These are phyloP conservation scores for Chloroceryle aenea DNA, from an alignment of 2,113 vertebrate genomes.

Conservation along the genomic window DNA sequence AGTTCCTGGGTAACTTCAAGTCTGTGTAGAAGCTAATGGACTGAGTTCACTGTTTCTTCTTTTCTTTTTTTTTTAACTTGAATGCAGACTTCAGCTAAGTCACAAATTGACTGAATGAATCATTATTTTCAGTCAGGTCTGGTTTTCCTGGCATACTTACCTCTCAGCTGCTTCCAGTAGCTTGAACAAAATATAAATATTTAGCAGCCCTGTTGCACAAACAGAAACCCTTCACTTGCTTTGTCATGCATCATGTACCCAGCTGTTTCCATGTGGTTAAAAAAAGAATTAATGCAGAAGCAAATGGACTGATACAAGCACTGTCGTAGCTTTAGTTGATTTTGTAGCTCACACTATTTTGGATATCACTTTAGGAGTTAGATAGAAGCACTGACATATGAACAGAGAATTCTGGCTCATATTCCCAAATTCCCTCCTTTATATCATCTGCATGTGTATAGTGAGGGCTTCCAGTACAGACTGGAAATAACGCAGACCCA, in stretches of 20 bases:
- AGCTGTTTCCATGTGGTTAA: not conserved
- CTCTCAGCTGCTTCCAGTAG: not conserved
- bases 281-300: not conserved
- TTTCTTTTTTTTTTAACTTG: not conserved
- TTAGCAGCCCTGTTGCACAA: not conserved
- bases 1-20: not conserved
- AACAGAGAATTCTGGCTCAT: not conserved
- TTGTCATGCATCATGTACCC: not conserved
- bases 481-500: not conserved
- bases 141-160: not conserved
- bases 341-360: not conserved
- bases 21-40: not conserved
- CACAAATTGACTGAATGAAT: not conserved
- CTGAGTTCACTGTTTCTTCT: not conserved
- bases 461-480: not conserved
- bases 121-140: not conserved
- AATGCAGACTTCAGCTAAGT: not conserved
- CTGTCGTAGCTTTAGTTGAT: not conserved
- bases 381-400: not conserved
- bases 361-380: not conserved
- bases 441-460: no score
- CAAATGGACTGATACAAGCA: not conserved
- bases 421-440: not conserved
- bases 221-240: not conserved
- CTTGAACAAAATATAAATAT: constrained; percentile 16